Evolutionary conservation across 2,888 invertebrate species (phyloP).

Genomic region (Andrena haemorrhoa): DNA sequence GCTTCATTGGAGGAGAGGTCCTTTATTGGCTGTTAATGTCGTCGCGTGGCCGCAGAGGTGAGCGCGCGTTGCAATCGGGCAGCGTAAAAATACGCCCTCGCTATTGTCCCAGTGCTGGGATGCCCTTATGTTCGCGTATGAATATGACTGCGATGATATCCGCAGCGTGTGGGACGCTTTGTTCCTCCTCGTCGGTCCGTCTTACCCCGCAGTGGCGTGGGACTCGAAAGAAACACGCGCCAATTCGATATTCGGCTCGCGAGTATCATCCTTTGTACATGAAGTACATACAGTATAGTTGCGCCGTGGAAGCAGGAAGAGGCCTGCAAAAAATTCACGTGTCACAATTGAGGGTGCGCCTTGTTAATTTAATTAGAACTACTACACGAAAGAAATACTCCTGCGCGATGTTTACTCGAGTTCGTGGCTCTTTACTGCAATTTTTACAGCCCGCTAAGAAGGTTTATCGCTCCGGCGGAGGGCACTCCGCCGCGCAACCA

Average conservation of each 20-base stretch:
- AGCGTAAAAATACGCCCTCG: conserved; percentile 43
- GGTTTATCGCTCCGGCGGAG: neutral
- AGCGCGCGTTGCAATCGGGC: conserved; percentile 40
- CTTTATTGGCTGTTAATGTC: conserved; percentile 56
- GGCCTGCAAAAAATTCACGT: too few species aligned
- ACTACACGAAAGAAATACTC: neutral
- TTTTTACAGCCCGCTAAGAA: conserved; percentile 3
- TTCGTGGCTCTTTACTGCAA: neutral
- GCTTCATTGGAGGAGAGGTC: conserved; percentile 30
- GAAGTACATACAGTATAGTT: too few species aligned
- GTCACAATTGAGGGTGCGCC: too few species aligned
- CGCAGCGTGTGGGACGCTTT: conserved; percentile 80
- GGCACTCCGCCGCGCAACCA: neutral
- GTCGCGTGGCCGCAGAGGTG: conserved; percentile 52
- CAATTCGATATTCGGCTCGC: neutral
- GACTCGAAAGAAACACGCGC: conserved; percentile 11
- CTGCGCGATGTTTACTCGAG: neutral
- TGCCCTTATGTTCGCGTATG: conserved; percentile 75
- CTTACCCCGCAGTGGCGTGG: conserved; percentile 69
- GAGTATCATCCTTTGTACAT: neutral
- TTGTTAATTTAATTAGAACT: neutral
- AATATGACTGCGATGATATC: conserved; percentile 77
- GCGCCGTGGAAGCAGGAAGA: too few species aligned
- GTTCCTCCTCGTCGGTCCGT: conserved; percentile 73
- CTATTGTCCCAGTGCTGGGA: conserved; percentile 69